phyloP scores from a whole-genome alignment of 2,888 invertebrate species.

The Habroteleia sp. region DNA sequence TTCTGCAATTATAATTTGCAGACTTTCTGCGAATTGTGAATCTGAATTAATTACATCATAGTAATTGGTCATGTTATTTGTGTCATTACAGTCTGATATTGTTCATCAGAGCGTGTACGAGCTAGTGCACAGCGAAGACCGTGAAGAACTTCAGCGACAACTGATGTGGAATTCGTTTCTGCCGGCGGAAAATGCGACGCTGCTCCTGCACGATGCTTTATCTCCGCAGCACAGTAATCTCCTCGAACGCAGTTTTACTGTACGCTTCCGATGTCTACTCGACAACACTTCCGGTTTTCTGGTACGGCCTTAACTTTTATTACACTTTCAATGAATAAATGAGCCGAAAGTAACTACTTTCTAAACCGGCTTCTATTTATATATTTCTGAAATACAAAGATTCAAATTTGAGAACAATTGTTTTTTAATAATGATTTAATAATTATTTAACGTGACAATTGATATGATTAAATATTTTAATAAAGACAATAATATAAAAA shows the following conservation, averaged over 20 bases:
- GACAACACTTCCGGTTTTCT: slow-evolving; percentile 99
- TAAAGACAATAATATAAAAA: no score
- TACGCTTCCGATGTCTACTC: slow-evolving; percentile 98
- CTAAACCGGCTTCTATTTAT: no score
- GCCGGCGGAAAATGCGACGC: slow-evolving; percentile 88
- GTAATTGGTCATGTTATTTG: no score
- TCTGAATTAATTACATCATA: no score
- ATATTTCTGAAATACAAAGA: no score
- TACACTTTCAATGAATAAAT: slow-evolving; percentile 19
- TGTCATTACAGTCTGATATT: slow-evolving; percentile 99
- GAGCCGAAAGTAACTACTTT: no score
- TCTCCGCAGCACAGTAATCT: slow-evolving; percentile 93
- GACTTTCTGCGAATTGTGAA: no score
- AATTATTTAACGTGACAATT: no score
- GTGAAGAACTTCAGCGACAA: slow-evolving; percentile 97
- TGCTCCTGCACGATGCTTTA: slow-evolving; percentile 93
- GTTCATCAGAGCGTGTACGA: slow-evolving; percentile 99
- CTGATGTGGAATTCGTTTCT: slow-evolving; percentile 97
- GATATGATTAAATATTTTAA: no score
- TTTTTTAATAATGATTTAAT: no score
- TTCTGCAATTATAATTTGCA: no score
- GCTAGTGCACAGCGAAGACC: slow-evolving; percentile 98
- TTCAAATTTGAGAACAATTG: no score
- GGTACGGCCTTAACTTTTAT: slow-evolving; percentile 83
- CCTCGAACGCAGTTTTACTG: slow-evolving; percentile 98